These are phyloP conservation scores for Hylyphantes graminicola DNA, from an alignment of 1,140 invertebrate genomes.

Conservation along the genomic window DNA sequence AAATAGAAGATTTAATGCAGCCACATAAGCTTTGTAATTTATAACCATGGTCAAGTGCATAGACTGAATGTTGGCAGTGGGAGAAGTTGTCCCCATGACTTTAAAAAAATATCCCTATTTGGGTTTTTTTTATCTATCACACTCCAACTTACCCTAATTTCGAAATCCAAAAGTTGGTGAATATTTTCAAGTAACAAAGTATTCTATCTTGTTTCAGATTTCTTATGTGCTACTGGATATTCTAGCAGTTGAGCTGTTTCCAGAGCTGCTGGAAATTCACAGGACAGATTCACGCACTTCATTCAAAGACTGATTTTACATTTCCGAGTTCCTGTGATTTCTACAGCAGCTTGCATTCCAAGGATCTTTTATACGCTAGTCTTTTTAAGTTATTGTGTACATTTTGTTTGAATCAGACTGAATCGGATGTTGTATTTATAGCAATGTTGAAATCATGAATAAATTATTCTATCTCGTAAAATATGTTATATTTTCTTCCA, in stretches of 20 bases:
- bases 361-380: conserved; percentile 28
- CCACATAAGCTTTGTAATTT: too few relatives aligned
- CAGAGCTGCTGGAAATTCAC: conserved; percentile 66
- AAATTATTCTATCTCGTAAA: conserved; percentile 28
- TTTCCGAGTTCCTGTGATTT: not conserved
- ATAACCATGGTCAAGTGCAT: too few relatives aligned
- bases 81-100: too few relatives aligned
- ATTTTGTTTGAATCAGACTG: conserved; percentile 6
- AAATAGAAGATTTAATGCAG: too few relatives aligned
- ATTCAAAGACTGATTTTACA: not conserved
- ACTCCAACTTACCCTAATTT: not conserved
- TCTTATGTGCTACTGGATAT: conserved; percentile 70
- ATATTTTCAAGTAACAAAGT: not conserved
- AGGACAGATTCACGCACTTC: conserved; percentile 57
- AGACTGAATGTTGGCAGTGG: too few relatives aligned
- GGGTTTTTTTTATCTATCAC: too few relatives aligned
- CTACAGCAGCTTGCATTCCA: conserved; percentile 12
- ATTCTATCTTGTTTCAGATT: conserved; percentile 64
- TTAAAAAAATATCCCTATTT: too few relatives aligned
- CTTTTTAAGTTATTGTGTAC: conserved; percentile 26
- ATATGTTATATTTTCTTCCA: not conserved
- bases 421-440: conserved; percentile 30
- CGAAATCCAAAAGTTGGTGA: too few relatives aligned
- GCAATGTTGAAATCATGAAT: conserved; percentile 19
- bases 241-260: conserved; percentile 69